A percentile compares a stretch with the other conserved stretches of the same genome.
Evolutionary conservation across 1,140 invertebrate genomes (phyloP).

Genomic region (Diachasmimorpha longicaudata): DNA sequence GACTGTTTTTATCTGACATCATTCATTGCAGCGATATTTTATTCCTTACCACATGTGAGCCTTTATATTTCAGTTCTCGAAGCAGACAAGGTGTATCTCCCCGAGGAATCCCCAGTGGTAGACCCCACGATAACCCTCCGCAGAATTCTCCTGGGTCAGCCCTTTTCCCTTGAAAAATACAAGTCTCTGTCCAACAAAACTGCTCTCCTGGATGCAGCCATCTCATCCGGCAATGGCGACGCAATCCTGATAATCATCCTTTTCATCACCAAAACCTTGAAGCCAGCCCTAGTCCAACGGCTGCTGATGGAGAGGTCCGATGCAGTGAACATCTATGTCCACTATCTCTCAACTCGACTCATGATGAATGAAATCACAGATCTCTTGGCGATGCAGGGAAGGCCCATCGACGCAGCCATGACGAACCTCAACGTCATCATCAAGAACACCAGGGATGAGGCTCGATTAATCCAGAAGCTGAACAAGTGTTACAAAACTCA

Average conservation of each 20-base stretch:
- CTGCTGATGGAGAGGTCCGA: constrained; percentile 58
- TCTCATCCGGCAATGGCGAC: constrained; percentile 64
- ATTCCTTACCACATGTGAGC: no score
- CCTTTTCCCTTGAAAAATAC: constrained; percentile 63
- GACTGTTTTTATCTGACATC: no score
- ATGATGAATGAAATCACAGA: constrained; percentile 62
- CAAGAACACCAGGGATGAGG: constrained; percentile 51
- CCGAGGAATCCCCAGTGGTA: constrained; percentile 39
- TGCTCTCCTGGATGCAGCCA: constrained; percentile 59
- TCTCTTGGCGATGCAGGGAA: constrained; percentile 63
- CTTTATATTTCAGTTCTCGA: constrained; percentile 42
- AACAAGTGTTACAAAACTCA: constrained; percentile 53
- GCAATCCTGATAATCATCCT: constrained; percentile 63
- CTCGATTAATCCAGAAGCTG: constrained; percentile 56
- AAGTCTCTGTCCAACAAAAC: constrained; percentile 63
- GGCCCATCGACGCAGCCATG: constrained; percentile 60
- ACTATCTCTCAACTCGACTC: constrained; percentile 62
- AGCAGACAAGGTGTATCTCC: constrained; percentile 41
- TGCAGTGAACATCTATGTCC: constrained; percentile 61
- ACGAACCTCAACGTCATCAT: constrained; percentile 58
- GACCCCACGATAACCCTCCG: constrained; percentile 54
- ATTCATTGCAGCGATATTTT: no score
- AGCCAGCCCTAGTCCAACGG: constrained; percentile 58
- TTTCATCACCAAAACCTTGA: constrained; percentile 64
- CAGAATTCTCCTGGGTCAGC: constrained; percentile 58